Conservation (phyloP, 2,888 invertebrate genomes). For the Chaitophorus viminalis region DNA sequence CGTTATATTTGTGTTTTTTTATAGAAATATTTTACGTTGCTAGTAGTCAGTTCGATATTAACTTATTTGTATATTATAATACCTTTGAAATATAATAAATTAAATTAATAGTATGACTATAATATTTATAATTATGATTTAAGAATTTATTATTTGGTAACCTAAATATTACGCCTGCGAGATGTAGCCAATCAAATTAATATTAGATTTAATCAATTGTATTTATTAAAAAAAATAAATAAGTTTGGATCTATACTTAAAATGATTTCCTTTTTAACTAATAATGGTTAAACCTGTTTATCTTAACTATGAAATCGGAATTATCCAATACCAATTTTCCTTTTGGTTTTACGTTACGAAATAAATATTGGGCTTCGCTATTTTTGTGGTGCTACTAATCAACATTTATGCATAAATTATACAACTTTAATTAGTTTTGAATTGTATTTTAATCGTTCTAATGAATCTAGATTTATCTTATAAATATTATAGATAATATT, state of each 20-base stretch:
- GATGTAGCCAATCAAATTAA: too few relatives aligned
- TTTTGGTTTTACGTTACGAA: not conserved
- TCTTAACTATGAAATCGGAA: slow-evolving; percentile 6
- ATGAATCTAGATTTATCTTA: not conserved
- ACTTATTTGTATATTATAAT: too few relatives aligned
- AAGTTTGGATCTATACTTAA: too few relatives aligned
- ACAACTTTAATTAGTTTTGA: not conserved
- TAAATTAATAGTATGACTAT: too few relatives aligned
- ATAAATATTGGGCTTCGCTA: slow-evolving; percentile 24
- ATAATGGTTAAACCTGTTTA: slow-evolving; percentile 12
- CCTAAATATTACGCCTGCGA: too few relatives aligned
- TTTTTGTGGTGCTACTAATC: not conserved
- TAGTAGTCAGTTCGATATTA: too few relatives aligned
- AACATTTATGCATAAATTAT: not conserved
- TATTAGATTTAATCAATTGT: too few relatives aligned
- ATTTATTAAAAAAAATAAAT: too few relatives aligned
- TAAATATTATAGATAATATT: not conserved
- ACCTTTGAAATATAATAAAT: too few relatives aligned
- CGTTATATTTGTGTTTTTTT: not conserved
- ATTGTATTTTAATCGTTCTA: not conserved
- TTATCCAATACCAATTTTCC: not conserved
- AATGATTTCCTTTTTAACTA: too few relatives aligned
- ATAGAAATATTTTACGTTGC: not conserved
- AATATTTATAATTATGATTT: too few relatives aligned
- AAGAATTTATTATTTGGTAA: too few relatives aligned